Percentiles rank a stretch among this genome's conserved stretches.
Evolutionary conservation across 2,113 vertebrate species (phyloP).

Genomic region (Python bivittatus): DNA sequence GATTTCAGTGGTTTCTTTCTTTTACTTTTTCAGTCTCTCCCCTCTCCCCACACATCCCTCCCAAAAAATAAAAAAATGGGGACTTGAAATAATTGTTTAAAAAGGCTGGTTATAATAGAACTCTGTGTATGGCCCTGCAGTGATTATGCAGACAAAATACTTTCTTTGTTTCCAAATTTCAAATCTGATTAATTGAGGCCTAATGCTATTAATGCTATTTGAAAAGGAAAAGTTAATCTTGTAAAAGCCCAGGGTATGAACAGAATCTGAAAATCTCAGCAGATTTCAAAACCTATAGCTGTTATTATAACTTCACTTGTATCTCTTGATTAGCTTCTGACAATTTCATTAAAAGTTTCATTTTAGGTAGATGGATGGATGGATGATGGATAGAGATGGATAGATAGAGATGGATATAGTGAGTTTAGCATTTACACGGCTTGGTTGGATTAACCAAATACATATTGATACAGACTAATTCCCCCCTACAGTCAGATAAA

Average conservation of each 20-base stretch:
- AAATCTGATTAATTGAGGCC: conserved; percentile 68
- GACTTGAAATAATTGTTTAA: conserved; percentile 61
- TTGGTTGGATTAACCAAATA: neutral
- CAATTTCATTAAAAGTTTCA: conserved; percentile 38
- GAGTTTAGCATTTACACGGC: neutral
- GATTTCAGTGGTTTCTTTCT: conserved; percentile 63
- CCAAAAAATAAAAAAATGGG: neutral
- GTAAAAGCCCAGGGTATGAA: conserved; percentile 51
- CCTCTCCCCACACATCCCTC: neutral
- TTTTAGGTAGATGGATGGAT: neutral
- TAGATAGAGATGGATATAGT: neutral
- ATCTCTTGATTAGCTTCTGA: conserved; percentile 23
- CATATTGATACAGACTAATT: neutral
- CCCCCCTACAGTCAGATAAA: neutral
- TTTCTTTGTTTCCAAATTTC: conserved; percentile 70
- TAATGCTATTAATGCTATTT: conserved; percentile 67
- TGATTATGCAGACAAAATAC: conserved; percentile 65
- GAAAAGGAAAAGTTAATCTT: conserved; percentile 69
- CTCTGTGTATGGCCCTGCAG: conserved; percentile 56
- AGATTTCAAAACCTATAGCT: conserved; percentile 50
- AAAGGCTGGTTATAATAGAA: conserved; percentile 63
- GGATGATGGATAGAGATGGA: neutral
- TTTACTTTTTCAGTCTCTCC: conserved; percentile 12
- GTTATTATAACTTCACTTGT: conserved; percentile 55
- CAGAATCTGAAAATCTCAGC: conserved; percentile 54